phyloP scores from a whole-genome alignment of 1,140 invertebrate species.

The Proctacanthus coquilletti region DNA sequence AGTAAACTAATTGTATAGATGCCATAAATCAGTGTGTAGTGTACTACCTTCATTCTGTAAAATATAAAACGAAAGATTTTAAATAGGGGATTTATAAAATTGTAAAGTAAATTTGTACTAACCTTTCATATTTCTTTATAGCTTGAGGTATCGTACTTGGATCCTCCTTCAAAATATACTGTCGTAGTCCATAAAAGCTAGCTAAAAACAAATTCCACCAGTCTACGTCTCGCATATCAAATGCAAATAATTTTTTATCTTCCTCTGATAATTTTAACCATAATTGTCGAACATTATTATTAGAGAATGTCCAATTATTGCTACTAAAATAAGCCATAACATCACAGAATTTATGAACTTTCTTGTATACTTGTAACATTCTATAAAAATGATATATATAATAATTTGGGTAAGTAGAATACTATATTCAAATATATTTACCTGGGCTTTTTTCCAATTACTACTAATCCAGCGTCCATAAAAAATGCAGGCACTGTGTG shows the following conservation, averaged over 20 bases:
- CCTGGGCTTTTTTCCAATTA: slow-evolving; percentile 38
- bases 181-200: slow-evolving; percentile 45
- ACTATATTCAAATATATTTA: slow-evolving; percentile 17
- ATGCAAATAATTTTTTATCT: slow-evolving; percentile 50
- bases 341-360: slow-evolving; percentile 52
- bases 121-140: slow-evolving; percentile 39
- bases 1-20: background rate
- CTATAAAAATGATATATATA: slow-evolving; percentile 31
- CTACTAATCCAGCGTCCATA: slow-evolving; percentile 34
- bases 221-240: slow-evolving; percentile 48
- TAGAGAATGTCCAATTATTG: slow-evolving; percentile 52
- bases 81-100: slow-evolving; percentile 1
- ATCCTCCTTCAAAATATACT: slow-evolving; percentile 58
- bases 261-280: slow-evolving; percentile 38
- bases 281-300: slow-evolving; percentile 47
- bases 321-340: slow-evolving; percentile 55
- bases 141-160: slow-evolving; percentile 45
- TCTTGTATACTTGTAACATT: slow-evolving; percentile 54
- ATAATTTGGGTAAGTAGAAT: slow-evolving; percentile 2
- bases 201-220: slow-evolving; percentile 47
- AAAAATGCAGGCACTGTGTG: slow-evolving; percentile 43
- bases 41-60: slow-evolving; percentile 24
- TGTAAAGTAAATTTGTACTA: too few species aligned
- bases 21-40: slow-evolving; percentile 12
- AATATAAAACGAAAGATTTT: background rate